Conservation (phyloP, 2,888 invertebrate species). For the Meliscaeva auricollis region DNA sequence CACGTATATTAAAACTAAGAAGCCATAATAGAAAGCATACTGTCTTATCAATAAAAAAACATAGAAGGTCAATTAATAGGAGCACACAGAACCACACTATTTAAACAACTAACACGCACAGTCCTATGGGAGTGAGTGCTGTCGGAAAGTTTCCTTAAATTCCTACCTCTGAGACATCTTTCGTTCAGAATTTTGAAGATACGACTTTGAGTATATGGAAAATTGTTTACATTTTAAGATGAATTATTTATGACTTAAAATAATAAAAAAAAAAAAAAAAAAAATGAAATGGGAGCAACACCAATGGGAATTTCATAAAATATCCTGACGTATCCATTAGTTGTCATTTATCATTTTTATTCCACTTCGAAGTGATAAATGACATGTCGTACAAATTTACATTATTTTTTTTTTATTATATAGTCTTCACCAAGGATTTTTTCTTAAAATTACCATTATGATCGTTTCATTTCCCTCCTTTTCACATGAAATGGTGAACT, state of each 20-base stretch:
- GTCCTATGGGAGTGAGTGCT: neutral
- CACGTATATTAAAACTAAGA: neutral
- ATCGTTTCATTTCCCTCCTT: conserved; percentile 43
- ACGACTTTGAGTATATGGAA: conserved; percentile 34
- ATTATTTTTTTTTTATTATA: conserved; percentile 41
- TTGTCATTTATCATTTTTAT: conserved; percentile 72
- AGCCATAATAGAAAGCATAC: too few relatives aligned
- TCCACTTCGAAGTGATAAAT: conserved; percentile 67
- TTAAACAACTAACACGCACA: neutral
- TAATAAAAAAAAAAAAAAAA: too few relatives aligned
- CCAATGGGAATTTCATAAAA: conserved; percentile 59
- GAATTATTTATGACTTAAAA: conserved; percentile 67
- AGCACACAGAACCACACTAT: neutral
- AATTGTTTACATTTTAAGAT: conserved; percentile 54
- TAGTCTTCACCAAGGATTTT: conserved; percentile 39
- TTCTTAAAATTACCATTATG: conserved; percentile 51
- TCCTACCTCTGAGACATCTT: conserved; percentile 52
- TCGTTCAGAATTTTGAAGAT: neutral
- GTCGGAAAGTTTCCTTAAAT: conserved; percentile 41
- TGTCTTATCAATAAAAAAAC: neutral
- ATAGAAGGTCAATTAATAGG: neutral
- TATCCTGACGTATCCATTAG: conserved; percentile 60
- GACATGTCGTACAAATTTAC: conserved; percentile 66
- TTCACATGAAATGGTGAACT: conserved; percentile 38
- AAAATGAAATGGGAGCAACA: conserved; percentile 39